Base-by-base conservation (phyloP, 2,888 invertebrate species). In the Lycocerus yunnanus region DNA sequence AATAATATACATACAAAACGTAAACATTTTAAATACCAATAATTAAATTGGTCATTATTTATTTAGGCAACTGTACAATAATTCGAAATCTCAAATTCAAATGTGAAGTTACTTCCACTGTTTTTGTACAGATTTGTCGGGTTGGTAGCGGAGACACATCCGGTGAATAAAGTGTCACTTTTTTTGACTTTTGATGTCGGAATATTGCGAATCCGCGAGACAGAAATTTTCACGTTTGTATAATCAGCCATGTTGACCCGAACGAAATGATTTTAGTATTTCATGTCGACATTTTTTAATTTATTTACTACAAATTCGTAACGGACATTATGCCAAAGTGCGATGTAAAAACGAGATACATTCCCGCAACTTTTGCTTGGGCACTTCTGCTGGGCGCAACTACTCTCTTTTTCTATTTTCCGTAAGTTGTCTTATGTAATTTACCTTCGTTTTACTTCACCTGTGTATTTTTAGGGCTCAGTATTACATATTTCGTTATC, bases 311-410 rank as follows among this genome's bases (percentile, higher is more conserved):
- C n/a, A 43, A 78, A 80, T 77, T 77, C 79, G 72, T 78, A 80
- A 78, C 80, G 78, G 83, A 85, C 88, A 91, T 88, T 89, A 97
- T 97, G 97, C 95, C 96, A 92, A 96, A 94, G 94, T 97, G 97
- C 92, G 96, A 96, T 91, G 93, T 95, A 88, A 95, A 96, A 90
- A 96, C 97, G 89, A 95, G 96, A 91, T 96, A 96, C 90, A 93
- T 98, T 91, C 99, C 99, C 89, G 98, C 98, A 89, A 95, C 96
- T 86, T 96, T 97, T 91, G 98, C 99, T 87, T 99, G 99, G 99
- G 93, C 95, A 83, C 90, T 99, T 86, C 92, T 99, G 84, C 91
- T 99, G 88, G 94, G 94, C 87, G 95, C 97, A 83, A 98, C 98
- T 83, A 93, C 94, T 86, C 91, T 97, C 85, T 98, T 98, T 92